Conservation (phyloP, 1,140 invertebrate species). For the Calycopis cecrops region DNA sequence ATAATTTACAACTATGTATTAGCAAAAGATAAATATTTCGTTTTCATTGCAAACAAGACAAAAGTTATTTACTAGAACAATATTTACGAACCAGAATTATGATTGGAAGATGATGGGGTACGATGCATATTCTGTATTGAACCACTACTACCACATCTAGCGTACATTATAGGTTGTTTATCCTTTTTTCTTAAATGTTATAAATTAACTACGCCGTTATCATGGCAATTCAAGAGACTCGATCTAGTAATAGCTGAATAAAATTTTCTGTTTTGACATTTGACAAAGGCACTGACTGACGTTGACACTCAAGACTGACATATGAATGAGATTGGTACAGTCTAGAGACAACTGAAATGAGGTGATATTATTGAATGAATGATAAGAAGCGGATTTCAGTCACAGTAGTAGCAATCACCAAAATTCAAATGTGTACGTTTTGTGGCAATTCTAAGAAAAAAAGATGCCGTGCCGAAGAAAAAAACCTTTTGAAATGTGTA, state of each 20-base stretch:
- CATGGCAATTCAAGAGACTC: neutral
- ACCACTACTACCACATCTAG: slow-evolving; percentile 88
- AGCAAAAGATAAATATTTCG: neutral
- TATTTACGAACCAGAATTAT: slow-evolving; percentile 83
- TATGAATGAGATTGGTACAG: neutral
- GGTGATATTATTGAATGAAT: no score
- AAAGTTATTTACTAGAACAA: neutral
- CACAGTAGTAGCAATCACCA: no score
- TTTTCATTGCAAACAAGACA: neutral
- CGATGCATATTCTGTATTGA: slow-evolving; percentile 80
- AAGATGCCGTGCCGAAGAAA: no score
- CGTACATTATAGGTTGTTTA: slow-evolving; percentile 75
- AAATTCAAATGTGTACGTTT: no score
- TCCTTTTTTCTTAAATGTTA: slow-evolving; percentile 3
- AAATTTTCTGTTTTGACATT: neutral
- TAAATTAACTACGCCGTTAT: slow-evolving; percentile 6
- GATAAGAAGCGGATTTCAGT: no score
- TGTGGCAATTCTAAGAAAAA: no score
- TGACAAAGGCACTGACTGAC: neutral
- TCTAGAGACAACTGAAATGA: no score
- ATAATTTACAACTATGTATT: slow-evolving; percentile 12
- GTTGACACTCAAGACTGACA: no score
- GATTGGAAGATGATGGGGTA: slow-evolving; percentile 88
- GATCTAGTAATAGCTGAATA: no score
- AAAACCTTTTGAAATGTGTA: no score